Evolutionary conservation across 1,140 invertebrate species (phyloP).

Genomic region (Pseudomyrmex sp.): DNA sequence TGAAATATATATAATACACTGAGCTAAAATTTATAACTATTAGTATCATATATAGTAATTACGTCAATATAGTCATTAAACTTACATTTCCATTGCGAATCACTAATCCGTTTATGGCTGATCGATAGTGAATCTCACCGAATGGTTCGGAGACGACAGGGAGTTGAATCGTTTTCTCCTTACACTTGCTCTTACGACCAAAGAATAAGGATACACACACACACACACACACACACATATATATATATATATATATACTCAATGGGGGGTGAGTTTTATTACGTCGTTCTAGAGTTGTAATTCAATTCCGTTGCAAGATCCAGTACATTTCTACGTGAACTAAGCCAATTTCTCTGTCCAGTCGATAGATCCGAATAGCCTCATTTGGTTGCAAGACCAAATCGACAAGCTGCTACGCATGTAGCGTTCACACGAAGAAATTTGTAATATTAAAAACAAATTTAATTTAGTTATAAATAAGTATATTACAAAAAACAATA

Average conservation of each 20-base stretch:
- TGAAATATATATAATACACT: too few species aligned
- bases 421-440: too few species aligned
- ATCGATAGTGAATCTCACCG: constrained; percentile 18
- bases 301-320: constrained; percentile 74
- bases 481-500: too few species aligned
- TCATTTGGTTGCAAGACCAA: not conserved
- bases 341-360: constrained; percentile 62
- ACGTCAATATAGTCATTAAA: not conserved
- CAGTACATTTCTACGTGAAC: constrained; percentile 53
- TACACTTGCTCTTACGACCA: not conserved
- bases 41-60: not conserved
- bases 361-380: constrained; percentile 33
- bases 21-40: too few species aligned
- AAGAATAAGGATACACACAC: not conserved
- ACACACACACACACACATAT: too few species aligned
- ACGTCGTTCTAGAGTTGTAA: constrained; percentile 71
- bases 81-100: not conserved
- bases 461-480: too few species aligned
- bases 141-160: not conserved
- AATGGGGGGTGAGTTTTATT: constrained; percentile 64
- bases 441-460: too few species aligned
- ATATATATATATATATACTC: not conserved
- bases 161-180: not conserved
- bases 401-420: too few species aligned
- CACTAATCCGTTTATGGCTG: not conserved